A percentile compares a stretch with the other conserved stretches of the same genome.
Conservation (phyloP, 2,888 invertebrate genomes). For the Macrophya annulata region DNA sequence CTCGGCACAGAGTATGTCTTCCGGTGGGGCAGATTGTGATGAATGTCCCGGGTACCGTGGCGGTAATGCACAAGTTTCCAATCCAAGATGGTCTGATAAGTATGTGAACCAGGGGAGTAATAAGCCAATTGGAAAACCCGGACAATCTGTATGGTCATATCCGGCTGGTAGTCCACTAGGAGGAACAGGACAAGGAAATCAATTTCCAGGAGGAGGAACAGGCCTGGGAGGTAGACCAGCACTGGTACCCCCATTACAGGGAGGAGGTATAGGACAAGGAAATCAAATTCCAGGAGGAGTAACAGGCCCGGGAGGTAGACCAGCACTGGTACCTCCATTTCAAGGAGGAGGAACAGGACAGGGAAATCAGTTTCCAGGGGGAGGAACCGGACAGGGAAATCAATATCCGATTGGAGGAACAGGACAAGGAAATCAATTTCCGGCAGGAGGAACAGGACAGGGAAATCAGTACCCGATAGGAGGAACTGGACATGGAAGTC, state of each 20-base stretch:
- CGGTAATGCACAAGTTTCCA: conserved; percentile 51
- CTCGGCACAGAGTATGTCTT: conserved; percentile 93
- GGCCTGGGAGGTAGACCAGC: conserved; percentile 31
- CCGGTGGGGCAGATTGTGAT: conserved; percentile 86
- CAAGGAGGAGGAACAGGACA: conserved; percentile 57
- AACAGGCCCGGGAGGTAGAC: neutral
- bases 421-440: neutral
- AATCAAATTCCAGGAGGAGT: conserved; percentile 22
- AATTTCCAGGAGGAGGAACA: neutral
- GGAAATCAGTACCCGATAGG: conserved; percentile 11
- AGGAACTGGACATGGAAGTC: conserved; percentile 11
- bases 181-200: neutral
- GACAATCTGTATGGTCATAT: conserved; percentile 31
- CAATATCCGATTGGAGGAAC: neutral
- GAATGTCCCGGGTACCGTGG: conserved; percentile 81
- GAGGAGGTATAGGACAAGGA: conserved; percentile 46
- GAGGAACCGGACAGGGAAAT: neutral
- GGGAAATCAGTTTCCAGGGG: conserved; percentile 44
- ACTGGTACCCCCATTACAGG: conserved; percentile 59
- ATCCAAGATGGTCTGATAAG: conserved; percentile 56
- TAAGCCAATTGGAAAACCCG: conserved; percentile 52
- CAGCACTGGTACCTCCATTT: conserved; percentile 57
- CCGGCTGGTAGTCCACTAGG: conserved; percentile 37
- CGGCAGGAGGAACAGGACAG: conserved; percentile 35
- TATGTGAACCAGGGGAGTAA: conserved; percentile 62